Evolutionary conservation across 1,140 invertebrate genomes (phyloP), one percentile per base, ranked within the genome.

Genomic region (Babylonia areolata): DNA sequence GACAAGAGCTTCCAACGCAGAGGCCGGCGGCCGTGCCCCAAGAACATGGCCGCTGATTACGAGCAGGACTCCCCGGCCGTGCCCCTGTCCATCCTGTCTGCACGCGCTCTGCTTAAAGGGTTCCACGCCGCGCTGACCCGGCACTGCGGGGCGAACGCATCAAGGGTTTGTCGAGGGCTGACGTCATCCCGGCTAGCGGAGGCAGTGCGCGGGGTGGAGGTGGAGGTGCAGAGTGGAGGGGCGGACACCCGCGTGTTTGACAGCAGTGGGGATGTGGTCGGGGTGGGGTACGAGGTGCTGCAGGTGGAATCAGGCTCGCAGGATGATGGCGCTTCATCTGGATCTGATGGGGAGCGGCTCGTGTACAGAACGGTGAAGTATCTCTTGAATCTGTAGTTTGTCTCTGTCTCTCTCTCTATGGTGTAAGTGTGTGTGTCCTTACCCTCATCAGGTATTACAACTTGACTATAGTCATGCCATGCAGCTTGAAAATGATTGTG

Each of bases 1-100:
- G 35, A 84, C 64, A 75, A 73, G 40, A 84, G 82, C 69, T 84
- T 84, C 40, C 17, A 15, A 33, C 58, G 82, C 3, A 73, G 46
- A 31, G 82, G 40, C 37, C 23, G 12, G n/a, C 35, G 11, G 11
- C 58, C n/a, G 12, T 84, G 82, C 31, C 58, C 58, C 28, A 39
- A 84, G 9, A 33, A 84, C n/a, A 3, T 84, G 1, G 82, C 28
- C 31, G 23, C 20, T 5, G 39, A 46, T 40, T 84, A 84, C 69
- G 39, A 40, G 28, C 64, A 84, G 20, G 82, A 84, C 40, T 3
- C 69, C 28, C n/a, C 2, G 23, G 46, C 46, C 46, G 82, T 69
- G 2, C 40, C 82, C 0, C 46, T 84, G 5, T 40, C 64, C 82
- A 84, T 75, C 58, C 31, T 75, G 12, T n/a, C 64, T 20, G n/a